These are phyloP conservation scores for Eupsittula cactorum DNA, from an alignment of 2,113 vertebrate genomes.

Conservation along the genomic window DNA sequence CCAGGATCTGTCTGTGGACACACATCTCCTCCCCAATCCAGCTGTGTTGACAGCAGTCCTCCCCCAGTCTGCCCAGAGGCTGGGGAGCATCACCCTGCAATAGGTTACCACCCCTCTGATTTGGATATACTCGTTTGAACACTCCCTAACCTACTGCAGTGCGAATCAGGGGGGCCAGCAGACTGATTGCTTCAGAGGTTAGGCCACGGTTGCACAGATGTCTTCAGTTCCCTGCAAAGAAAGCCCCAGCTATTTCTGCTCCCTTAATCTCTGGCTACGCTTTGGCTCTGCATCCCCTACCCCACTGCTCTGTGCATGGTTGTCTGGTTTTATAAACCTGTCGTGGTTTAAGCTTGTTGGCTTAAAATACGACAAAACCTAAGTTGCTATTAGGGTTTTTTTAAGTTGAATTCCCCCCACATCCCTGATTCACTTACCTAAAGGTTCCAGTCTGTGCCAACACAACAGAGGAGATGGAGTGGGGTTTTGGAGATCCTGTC, in stretches of 20 bases:
- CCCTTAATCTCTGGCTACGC: neutral
- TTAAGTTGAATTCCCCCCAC: neutral
- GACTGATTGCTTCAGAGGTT: neutral
- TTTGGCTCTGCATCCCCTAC: neutral
- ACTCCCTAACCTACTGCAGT: conserved; percentile 43
- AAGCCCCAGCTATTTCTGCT: neutral
- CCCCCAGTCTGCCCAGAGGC: conserved; percentile 23
- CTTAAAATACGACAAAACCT: no score
- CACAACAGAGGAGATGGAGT: neutral
- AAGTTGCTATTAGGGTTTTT: neutral
- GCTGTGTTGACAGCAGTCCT: conserved; percentile 6
- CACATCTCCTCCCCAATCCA: neutral
- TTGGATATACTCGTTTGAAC: conserved; percentile 52
- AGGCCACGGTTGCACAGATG: neutral
- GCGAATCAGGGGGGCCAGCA: conserved; percentile 3
- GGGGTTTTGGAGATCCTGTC: neutral
- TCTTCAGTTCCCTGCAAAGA: neutral
- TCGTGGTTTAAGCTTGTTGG: no score
- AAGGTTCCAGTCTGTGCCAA: neutral
- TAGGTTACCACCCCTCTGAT: conserved; percentile 30
- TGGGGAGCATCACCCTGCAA: neutral
- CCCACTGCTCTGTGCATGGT: neutral
- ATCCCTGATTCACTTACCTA: neutral
- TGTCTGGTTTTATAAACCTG: neutral
- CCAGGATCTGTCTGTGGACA: neutral